These are phyloP conservation scores for Lepus americanus DNA, from an alignment of 2,113 vertebrate genomes.

Conservation along the genomic window DNA sequence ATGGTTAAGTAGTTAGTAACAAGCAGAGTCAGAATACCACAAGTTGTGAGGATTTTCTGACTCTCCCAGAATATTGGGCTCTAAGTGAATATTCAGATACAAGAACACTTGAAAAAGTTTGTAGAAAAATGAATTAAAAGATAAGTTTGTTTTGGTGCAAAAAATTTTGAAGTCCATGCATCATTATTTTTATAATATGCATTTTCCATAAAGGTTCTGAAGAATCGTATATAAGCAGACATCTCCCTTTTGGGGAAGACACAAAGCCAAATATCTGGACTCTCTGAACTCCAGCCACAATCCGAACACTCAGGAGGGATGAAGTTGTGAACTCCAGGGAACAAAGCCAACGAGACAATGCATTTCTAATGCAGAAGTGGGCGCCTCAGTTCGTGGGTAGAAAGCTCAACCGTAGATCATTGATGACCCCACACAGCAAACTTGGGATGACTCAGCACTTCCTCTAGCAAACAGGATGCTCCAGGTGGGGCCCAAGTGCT, in stretches of 20 bases:
- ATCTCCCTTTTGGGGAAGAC: background rate
- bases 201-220: too few species aligned
- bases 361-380: background rate
- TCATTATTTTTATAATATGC: too few species aligned
- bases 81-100: too few species aligned
- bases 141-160: too few species aligned
- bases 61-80: too few species aligned
- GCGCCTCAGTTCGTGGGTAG: background rate
- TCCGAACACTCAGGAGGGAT: background rate
- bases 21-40: background rate
- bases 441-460: background rate
- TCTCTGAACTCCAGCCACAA: background rate
- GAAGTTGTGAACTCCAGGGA: background rate
- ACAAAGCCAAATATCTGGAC: background rate
- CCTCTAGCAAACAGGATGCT: background rate
- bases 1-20: background rate
- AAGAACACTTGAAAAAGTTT: too few species aligned
- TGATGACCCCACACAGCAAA: background rate
- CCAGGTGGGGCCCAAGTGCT: background rate
- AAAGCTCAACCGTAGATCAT: background rate
- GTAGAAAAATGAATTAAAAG: too few species aligned
- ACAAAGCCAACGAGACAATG: background rate
- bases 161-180: too few species aligned
- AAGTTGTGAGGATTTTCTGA: background rate
- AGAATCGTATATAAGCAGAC: background rate